phyloP scores from a whole-genome alignment of 2,797 vertebrate species.

The Poecilia wingei region DNA sequence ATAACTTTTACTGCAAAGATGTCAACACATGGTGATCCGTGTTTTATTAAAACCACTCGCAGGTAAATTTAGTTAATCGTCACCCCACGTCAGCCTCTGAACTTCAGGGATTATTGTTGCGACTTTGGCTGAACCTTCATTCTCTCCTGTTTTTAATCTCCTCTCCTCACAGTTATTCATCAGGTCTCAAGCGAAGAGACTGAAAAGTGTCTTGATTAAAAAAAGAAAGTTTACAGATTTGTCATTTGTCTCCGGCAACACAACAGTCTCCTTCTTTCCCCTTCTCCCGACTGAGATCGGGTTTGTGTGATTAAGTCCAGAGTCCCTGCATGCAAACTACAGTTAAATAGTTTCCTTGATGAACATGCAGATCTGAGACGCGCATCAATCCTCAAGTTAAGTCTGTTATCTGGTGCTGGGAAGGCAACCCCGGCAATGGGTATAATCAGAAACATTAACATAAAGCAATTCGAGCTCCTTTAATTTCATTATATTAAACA shows the following conservation, averaged over 20 bases:
- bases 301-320: slow-evolving; percentile 50
- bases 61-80: slow-evolving; percentile 31
- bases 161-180: not conserved
- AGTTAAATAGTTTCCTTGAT: slow-evolving; percentile 63
- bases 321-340: slow-evolving; percentile 61
- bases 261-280: not conserved
- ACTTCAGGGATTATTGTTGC: not conserved
- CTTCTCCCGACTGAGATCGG: slow-evolving; percentile 36
- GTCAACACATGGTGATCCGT: slow-evolving; percentile 4
- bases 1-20: slow-evolving; percentile 42
- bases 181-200: not conserved
- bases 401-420: slow-evolving; percentile 70
- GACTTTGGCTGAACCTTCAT: not conserved
- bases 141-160: not conserved
- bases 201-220: not conserved
- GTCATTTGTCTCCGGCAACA: slow-evolving; percentile 12
- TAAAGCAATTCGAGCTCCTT: slow-evolving; percentile 80
- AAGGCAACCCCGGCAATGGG: slow-evolving; percentile 62
- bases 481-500: slow-evolving; percentile 83
- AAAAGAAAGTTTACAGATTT: slow-evolving; percentile 24
- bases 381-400: slow-evolving; percentile 76
- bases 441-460: slow-evolving; percentile 79
- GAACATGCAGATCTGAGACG: slow-evolving; percentile 67
- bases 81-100: slow-evolving; percentile 2
- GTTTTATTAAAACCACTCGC: slow-evolving; percentile 31